Evolutionary conservation across 2,113 vertebrate genomes (phyloP).

Genomic region (Stigmatopora argus): DNA sequence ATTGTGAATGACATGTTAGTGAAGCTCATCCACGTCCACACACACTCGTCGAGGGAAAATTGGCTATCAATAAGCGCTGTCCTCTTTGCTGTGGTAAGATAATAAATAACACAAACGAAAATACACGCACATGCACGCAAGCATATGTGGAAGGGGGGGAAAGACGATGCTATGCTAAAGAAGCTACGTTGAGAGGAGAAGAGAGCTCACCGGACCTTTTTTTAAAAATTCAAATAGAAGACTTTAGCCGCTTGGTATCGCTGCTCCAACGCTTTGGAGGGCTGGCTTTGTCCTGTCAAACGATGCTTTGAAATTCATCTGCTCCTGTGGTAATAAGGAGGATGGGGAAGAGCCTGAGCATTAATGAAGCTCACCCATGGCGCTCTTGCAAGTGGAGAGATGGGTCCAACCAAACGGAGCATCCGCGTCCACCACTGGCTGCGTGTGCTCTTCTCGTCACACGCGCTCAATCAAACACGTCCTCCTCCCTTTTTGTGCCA

Average conservation of each 20-base stretch:
- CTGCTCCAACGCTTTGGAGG: constrained; percentile 44
- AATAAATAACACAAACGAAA: neutral
- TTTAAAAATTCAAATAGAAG: constrained; percentile 32
- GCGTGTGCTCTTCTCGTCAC: constrained; percentile 44
- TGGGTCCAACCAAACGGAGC: constrained; percentile 65
- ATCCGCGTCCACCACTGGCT: constrained; percentile 58
- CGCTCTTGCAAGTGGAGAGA: constrained; percentile 43
- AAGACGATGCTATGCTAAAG: constrained; percentile 53
- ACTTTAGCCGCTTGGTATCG: constrained; percentile 36
- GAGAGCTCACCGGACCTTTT: constrained; percentile 58
- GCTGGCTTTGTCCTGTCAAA: constrained; percentile 43
- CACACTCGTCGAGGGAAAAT: constrained; percentile 37
- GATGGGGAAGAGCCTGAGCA: constrained; percentile 37
- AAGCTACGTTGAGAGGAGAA: constrained; percentile 50
- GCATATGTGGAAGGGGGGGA: neutral
- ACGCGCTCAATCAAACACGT: constrained; percentile 45
- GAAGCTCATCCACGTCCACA: constrained; percentile 12
- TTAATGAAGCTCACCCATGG: constrained; percentile 65
- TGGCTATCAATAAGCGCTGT: constrained; percentile 36
- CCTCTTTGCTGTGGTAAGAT: constrained; percentile 11
- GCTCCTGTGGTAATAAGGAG: constrained; percentile 22
- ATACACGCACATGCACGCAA: neutral
- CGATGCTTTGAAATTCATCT: constrained; percentile 46
- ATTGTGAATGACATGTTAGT: constrained; percentile 16
- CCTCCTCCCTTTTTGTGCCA: constrained; percentile 43